Conservation (phyloP, 2,113 vertebrate species). For the Ammospiza caudacuta region DNA sequence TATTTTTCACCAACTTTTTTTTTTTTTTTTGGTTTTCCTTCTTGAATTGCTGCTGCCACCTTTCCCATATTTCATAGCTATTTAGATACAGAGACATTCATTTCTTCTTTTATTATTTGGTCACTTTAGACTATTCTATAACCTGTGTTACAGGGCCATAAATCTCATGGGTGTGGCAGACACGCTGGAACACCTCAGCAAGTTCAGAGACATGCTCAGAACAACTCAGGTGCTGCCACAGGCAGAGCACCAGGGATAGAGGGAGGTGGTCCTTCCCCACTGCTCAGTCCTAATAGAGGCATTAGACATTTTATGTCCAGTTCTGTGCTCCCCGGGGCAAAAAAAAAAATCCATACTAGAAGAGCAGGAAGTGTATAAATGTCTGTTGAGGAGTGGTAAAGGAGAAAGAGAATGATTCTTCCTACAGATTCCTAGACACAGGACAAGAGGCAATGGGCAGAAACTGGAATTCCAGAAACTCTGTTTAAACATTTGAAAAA, state of each 20-base stretch:
- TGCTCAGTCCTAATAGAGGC: not conserved
- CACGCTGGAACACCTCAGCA: not conserved
- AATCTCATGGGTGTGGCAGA: not conserved
- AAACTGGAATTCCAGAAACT: not conserved
- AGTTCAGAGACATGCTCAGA: too few species aligned
- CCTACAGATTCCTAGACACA: not conserved
- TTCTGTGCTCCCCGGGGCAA: not conserved
- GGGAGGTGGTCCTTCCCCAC: not conserved
- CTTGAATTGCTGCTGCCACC: not conserved
- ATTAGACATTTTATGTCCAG: not conserved
- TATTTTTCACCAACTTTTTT: not conserved
- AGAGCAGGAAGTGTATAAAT: not conserved
- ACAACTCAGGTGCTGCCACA: not conserved
- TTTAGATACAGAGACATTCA: accelerated
- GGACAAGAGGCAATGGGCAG: not conserved
- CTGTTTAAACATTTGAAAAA: not conserved
- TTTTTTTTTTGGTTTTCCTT: not conserved
- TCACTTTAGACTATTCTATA: not conserved
- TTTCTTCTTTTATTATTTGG: not conserved
- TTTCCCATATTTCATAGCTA: not conserved
- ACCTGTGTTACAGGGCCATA: not conserved
- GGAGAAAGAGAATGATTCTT: not conserved
- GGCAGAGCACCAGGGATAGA: not conserved
- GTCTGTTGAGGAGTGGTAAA: not conserved
- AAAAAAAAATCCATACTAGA: not conserved